phyloP scores from a whole-genome alignment of 2,113 vertebrate genomes.

The Corydoras sp. region DNA sequence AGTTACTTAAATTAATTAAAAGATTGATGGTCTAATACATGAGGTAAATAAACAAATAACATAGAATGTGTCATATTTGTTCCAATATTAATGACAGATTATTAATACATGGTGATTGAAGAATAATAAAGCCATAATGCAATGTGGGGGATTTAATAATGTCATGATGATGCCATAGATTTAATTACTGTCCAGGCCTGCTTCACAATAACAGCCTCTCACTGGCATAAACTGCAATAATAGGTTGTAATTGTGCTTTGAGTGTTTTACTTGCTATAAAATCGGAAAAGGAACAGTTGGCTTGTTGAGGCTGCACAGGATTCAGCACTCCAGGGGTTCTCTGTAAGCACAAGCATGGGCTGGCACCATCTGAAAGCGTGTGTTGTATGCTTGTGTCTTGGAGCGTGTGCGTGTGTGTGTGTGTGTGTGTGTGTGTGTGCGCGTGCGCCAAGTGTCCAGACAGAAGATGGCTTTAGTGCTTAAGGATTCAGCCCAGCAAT shows the following conservation, averaged over 20 bases:
- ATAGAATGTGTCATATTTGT: too few relatives aligned
- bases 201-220: too few relatives aligned
- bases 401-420: constrained; percentile 11
- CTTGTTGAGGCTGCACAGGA: constrained; percentile 33
- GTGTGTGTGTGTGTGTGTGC: constrained; percentile 6
- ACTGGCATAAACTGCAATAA: too few relatives aligned
- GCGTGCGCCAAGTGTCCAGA: constrained; percentile 36
- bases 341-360: neutral
- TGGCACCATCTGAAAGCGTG: constrained; percentile 26
- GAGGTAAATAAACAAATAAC: too few relatives aligned
- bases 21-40: too few relatives aligned
- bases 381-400: neutral
- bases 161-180: too few relatives aligned
- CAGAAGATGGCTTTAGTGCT: constrained; percentile 42
- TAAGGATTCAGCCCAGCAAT: constrained; percentile 33
- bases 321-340: constrained; percentile 31
- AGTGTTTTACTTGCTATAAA: constrained; percentile 1
- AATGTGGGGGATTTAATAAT: too few relatives aligned
- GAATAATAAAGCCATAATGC: too few relatives aligned
- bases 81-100: too few relatives aligned
- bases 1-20: too few relatives aligned
- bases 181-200: too few relatives aligned
- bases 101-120: too few relatives aligned
- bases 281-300: constrained; percentile 28
- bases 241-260: neutral